These are phyloP conservation scores for Bubo blakistoni DNA, from an alignment of 2,113 vertebrate species.

Conservation along the genomic window DNA sequence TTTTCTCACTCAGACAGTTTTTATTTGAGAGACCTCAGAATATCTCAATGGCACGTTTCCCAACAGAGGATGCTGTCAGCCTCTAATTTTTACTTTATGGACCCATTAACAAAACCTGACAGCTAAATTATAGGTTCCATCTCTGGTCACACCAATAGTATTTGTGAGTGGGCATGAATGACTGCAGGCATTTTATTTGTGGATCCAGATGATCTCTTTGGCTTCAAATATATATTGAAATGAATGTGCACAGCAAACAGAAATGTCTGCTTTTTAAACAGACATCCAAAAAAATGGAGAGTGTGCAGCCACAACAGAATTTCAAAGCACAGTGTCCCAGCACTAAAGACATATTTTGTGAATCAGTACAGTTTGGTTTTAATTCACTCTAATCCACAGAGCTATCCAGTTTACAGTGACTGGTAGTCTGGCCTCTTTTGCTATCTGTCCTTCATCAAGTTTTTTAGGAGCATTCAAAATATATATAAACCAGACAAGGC, in stretches of 20 bases:
- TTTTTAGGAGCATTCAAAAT: neutral
- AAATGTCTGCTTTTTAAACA: slow-evolving; percentile 17
- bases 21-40: slow-evolving; percentile 5
- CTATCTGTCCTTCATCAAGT: slow-evolving; percentile 24
- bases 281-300: neutral
- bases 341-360: neutral
- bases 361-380: slow-evolving; percentile 12
- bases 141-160: neutral
- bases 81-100: slow-evolving; percentile 50
- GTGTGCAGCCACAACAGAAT: neutral
- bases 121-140: slow-evolving; percentile 43
- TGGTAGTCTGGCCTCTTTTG: slow-evolving; percentile 1
- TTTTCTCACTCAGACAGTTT: neutral
- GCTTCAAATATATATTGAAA: neutral
- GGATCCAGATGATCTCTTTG: neutral
- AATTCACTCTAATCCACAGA: neutral
- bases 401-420: neutral
- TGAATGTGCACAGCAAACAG: neutral
- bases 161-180: slow-evolving; percentile 14
- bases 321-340: neutral
- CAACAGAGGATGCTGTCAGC: neutral
- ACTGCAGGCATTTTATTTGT: neutral
- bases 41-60: neutral
- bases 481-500: neutral
- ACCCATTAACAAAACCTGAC: slow-evolving; percentile 39